phyloP scores from a whole-genome alignment of 2,797 vertebrate species.

The Poecilia picta region DNA sequence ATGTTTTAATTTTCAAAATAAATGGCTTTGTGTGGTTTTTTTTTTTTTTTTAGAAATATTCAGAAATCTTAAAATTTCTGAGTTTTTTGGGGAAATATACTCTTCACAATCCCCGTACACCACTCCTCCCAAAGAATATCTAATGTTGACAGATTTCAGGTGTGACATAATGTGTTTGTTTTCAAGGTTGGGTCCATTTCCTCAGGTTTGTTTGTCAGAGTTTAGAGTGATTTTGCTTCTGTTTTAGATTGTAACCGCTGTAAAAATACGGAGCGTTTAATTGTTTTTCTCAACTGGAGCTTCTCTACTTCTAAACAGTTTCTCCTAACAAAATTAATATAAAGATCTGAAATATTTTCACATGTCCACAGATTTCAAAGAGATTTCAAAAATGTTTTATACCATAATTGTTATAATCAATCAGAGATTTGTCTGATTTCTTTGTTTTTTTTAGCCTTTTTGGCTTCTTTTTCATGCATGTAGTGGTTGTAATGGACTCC shows the following conservation, averaged over 20 bases:
- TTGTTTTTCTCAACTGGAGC: no score
- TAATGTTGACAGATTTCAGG: not conserved
- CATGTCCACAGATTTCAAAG: not conserved
- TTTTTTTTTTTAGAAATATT: no score
- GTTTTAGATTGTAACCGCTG: not conserved
- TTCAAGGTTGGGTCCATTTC: no score
- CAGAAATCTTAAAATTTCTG: no score
- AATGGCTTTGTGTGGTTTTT: no score
- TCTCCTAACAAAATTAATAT: no score
- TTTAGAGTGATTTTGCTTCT: not conserved
- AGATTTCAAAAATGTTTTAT: not conserved
- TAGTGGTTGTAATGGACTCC: not conserved
- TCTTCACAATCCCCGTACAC: no score
- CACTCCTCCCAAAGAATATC: not conserved
- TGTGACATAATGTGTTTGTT: not conserved
- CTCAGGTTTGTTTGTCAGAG: no score
- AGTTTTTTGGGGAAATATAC: no score
- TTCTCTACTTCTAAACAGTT: no score
- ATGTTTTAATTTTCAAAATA: no score
- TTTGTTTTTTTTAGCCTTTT: not conserved
- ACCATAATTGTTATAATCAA: not conserved
- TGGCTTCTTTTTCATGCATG: not conserved
- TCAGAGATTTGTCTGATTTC: not conserved
- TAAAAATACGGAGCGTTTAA: not conserved
- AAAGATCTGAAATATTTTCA: no score